phyloP scores from a whole-genome alignment of 1,140 invertebrate species.

The Formica selysi region DNA sequence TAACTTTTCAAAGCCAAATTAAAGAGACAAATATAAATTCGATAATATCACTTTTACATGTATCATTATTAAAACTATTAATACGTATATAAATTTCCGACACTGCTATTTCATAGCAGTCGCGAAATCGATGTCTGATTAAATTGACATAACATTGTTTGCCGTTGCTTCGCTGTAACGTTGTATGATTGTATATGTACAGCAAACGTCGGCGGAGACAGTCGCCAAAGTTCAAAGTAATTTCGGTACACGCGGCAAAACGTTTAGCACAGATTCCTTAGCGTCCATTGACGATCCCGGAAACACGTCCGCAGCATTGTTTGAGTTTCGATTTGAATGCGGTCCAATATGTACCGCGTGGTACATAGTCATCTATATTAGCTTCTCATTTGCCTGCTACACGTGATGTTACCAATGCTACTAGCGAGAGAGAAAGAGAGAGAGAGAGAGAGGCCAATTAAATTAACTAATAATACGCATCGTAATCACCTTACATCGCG shows the following conservation, averaged over 20 bases:
- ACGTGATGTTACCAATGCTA: slow-evolving; percentile 51
- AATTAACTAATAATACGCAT: slow-evolving; percentile 66
- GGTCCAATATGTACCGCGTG: slow-evolving; percentile 65
- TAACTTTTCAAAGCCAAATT: neutral
- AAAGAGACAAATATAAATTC: neutral
- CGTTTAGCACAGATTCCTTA: slow-evolving; percentile 57
- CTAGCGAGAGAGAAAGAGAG: neutral
- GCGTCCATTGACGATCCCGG: slow-evolving; percentile 48
- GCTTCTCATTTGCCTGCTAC: slow-evolving; percentile 55
- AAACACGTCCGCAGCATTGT: slow-evolving; percentile 51
- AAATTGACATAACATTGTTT: slow-evolving; percentile 61
- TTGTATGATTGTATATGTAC: slow-evolving; percentile 25
- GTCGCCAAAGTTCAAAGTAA: slow-evolving; percentile 62
- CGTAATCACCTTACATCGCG: slow-evolving; percentile 42
- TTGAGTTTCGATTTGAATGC: slow-evolving; percentile 69
- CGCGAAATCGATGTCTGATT: slow-evolving; percentile 33
- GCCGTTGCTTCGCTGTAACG: slow-evolving; percentile 38
- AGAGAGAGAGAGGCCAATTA: slow-evolving; percentile 55
- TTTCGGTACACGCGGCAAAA: slow-evolving; percentile 47
- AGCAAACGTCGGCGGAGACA: slow-evolving; percentile 47
- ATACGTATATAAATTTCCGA: neutral
- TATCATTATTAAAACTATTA: slow-evolving; percentile 15
- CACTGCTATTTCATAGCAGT: slow-evolving; percentile 6
- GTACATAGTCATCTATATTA: slow-evolving; percentile 63
- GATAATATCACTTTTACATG: neutral